These are phyloP conservation scores for Anolis carolinensis DNA, from an alignment of 2,113 vertebrate species.

Conservation along the genomic window DNA sequence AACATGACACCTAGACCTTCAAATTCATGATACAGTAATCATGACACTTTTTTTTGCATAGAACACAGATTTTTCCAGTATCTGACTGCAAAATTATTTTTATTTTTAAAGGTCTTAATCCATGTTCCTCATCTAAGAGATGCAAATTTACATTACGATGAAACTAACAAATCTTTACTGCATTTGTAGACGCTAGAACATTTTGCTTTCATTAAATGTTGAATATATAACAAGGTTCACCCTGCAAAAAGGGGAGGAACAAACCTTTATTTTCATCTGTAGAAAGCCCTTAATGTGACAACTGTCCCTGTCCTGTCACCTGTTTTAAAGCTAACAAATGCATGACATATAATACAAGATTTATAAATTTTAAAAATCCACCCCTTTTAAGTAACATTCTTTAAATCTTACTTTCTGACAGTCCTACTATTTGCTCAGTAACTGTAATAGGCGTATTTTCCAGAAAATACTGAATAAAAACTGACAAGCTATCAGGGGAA, in stretches of 20 bases:
- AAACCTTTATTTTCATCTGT: slow-evolving; percentile 62
- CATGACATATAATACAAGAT: slow-evolving; percentile 79
- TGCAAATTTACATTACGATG: slow-evolving; percentile 47
- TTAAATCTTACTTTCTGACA: slow-evolving; percentile 85
- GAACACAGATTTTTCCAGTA: not conserved
- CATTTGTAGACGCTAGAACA: slow-evolving; percentile 15
- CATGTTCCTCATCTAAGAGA: slow-evolving; percentile 28
- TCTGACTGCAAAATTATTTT: slow-evolving; percentile 15
- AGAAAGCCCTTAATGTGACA: slow-evolving; percentile 80
- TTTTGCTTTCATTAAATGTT: slow-evolving; percentile 62
- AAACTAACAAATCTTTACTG: slow-evolving; percentile 54
- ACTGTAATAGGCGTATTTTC: slow-evolving; percentile 84
- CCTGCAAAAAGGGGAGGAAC: slow-evolving; percentile 22
- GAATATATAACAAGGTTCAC: slow-evolving; percentile 48
- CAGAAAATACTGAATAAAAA: slow-evolving; percentile 88
- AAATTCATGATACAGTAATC: not conserved
- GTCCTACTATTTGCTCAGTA: slow-evolving; percentile 81
- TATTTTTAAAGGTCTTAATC: slow-evolving; percentile 26
- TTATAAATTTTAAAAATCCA: slow-evolving; percentile 83
- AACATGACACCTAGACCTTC: not conserved
- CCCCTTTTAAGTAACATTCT: slow-evolving; percentile 86
- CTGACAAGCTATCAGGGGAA: slow-evolving; percentile 90
- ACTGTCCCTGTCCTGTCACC: slow-evolving; percentile 71
- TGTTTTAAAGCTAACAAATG: slow-evolving; percentile 78
- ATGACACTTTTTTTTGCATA: not conserved